Evolutionary conservation across 2,797 vertebrate species (phyloP), one percentile per base, ranked within the genome.

Genomic region (Pseudotriccus pelzelni): DNA sequence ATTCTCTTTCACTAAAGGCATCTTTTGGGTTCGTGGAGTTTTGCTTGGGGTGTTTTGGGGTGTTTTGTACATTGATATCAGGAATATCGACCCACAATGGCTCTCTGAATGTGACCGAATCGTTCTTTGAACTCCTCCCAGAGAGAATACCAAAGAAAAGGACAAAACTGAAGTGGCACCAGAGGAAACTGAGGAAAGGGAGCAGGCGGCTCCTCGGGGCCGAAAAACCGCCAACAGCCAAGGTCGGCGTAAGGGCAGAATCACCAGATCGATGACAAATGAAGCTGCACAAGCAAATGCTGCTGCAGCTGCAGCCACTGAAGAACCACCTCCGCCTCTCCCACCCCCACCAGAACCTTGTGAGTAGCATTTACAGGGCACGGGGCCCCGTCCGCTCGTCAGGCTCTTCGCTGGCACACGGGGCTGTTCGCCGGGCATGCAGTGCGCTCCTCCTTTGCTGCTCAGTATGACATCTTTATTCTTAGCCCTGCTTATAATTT

Each of bases 171-270:
- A 99, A 97, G 98, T 93, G 70, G 82, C 93, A 56, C 95, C 98
- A 93, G 99, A 99, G 97, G 99, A 99, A 96, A 98, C 98, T 49
- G 99, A 99, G 96, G 99, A 99, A 75, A 99, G 99, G 97, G 99
- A 99, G 97, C 99, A 99, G 97, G 98, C 98, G 52, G 98, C 98
- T 64, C 98, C 99, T 13, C 98, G 99, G 93, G 99, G 99, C 68
- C 98, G 99, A 91, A 99, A 99, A 98, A 99, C 99, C 3, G 99
- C 99, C 97, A 99, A 99, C 94, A 99, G 99, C 96, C 99, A 99
- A 97, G 99, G 99, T 90, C 99, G 99, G 28, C 98, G 99, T 37
- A 99, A 99, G 96, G 99, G 99, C 97, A 98, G 99, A 73, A 99
- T 99, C 98, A 99, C 99, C 97, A 98, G 99, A 93, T 99, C 99